Percentiles rank a stretch among this genome's conserved stretches.
phyloP scores from a whole-genome alignment of 1,140 invertebrate species.

The Musca domestica region DNA sequence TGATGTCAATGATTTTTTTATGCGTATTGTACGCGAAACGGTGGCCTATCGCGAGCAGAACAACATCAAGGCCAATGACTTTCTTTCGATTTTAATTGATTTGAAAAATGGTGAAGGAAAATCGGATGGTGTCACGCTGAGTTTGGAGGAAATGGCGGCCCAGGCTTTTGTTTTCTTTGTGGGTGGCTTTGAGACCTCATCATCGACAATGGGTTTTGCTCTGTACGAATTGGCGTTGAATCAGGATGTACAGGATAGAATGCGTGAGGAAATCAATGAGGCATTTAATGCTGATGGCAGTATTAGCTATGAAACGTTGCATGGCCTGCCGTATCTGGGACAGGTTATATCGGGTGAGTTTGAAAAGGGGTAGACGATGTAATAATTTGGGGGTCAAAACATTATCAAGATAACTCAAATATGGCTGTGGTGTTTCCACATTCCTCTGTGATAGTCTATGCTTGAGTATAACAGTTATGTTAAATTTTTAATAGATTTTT shows the following conservation, averaged over 20 bases:
- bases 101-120: slow-evolving; percentile 32
- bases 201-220: slow-evolving; percentile 54
- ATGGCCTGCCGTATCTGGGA: slow-evolving; percentile 60
- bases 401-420: too few species aligned
- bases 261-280: slow-evolving; percentile 55
- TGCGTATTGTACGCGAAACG: slow-evolving; percentile 45
- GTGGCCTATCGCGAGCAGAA: slow-evolving; percentile 51
- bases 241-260: slow-evolving; percentile 54
- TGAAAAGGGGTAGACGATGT: too few species aligned
- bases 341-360: slow-evolving; percentile 55
- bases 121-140: slow-evolving; percentile 34
- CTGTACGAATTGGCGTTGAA: slow-evolving; percentile 52
- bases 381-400: slow-evolving; percentile 20
- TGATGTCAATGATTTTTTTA: slow-evolving; percentile 51
- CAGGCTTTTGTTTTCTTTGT: slow-evolving; percentile 48
- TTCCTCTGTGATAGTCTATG: too few species aligned
- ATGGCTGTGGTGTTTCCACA: too few species aligned
- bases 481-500: too few species aligned
- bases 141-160: slow-evolving; percentile 44
- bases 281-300: slow-evolving; percentile 43
- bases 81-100: slow-evolving; percentile 52
- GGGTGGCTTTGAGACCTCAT: slow-evolving; percentile 49
- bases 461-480: too few species aligned
- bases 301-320: slow-evolving; percentile 60
- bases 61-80: slow-evolving; percentile 50